Percentiles rank a stretch among this genome's conserved stretches.
These are phyloP conservation scores for Pinna nobilis DNA, from an alignment of 1,140 invertebrate species.

Conservation along the genomic window DNA sequence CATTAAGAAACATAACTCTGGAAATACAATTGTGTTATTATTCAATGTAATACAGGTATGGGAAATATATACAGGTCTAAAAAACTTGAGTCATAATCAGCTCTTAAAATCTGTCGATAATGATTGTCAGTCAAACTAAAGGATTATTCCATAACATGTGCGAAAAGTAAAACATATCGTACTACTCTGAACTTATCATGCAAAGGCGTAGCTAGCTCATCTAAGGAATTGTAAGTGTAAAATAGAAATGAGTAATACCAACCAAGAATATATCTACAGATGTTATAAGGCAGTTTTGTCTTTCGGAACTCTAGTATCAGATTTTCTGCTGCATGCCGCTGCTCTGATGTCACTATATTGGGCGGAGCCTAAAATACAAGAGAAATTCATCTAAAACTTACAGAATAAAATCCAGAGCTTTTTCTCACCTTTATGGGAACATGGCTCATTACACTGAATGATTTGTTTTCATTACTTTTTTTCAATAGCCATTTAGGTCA, in stretches of 20 bases:
- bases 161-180: too few species aligned
- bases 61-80: too few species aligned
- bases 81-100: too few species aligned
- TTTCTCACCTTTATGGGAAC: background rate
- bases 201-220: too few species aligned
- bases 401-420: constrained; percentile 19
- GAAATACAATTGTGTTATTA: too few species aligned
- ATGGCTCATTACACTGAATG: too few species aligned
- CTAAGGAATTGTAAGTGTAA: background rate
- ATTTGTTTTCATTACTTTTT: too few species aligned
- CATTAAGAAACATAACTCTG: background rate
- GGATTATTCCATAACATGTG: too few species aligned
- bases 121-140: too few species aligned
- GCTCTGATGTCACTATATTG: constrained; percentile 84
- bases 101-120: too few species aligned
- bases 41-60: too few species aligned
- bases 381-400: constrained; percentile 43
- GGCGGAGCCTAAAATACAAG: constrained; percentile 84
- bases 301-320: constrained; percentile 89
- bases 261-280: constrained; percentile 87
- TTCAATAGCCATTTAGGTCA: background rate
- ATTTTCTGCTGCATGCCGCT: constrained; percentile 85
- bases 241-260: background rate
- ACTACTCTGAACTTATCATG: too few species aligned
- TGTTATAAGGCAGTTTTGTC: constrained; percentile 86